Base-by-base conservation (phyloP, 2,797 vertebrate genomes). In the Microctenopoma stevenorrisi region DNA sequence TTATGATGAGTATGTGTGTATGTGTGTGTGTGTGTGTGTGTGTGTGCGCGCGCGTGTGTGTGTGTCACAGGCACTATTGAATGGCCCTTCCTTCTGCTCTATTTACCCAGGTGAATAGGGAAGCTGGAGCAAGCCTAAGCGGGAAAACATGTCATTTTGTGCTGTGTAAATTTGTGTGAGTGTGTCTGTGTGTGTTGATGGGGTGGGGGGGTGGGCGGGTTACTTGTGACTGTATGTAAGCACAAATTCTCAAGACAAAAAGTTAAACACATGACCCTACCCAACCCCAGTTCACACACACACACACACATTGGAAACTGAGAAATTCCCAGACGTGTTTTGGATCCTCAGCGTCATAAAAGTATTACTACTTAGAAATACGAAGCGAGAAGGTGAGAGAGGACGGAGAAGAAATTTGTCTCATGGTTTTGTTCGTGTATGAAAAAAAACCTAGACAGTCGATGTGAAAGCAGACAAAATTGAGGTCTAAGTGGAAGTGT, bases 61-160 rank as follows among this genome's bases (percentile, higher is more conserved):
- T 63, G 91, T 90, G 90, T 91, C 95, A 95, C 95, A 95, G 94
- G 92, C 91, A 88, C 84, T 90, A 95, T 95, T 97, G 95, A 96
- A 92, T 91, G 83, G 79, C 80, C 76, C 91, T 92, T 95, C 95
- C 93, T 99, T 99, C 97, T 97, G 98, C 98, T 99, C 97, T 97
- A 98, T 95, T 99, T 98, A 95, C 92, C 93, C 84, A 95, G 94
- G 95, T 98, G 96, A 99, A 99, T 98, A 92, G 96, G 73, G 79
- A 86, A 90, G 87, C 87, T 87, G 86, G 80, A 85, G 88, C 85
- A 81, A 83, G 85, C 72, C 87, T 84, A 87, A 93, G 90, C 85
- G 88, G 89, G 89, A 92, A 92, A 92, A 85, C 82, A 83, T 76
- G 79, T 82, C 72, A 84, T 85, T 86, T 81, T 79, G 59, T 61